phyloP scores from a whole-genome alignment of 2,797 vertebrate genomes.

The Chiroxiphia lanceolata region DNA sequence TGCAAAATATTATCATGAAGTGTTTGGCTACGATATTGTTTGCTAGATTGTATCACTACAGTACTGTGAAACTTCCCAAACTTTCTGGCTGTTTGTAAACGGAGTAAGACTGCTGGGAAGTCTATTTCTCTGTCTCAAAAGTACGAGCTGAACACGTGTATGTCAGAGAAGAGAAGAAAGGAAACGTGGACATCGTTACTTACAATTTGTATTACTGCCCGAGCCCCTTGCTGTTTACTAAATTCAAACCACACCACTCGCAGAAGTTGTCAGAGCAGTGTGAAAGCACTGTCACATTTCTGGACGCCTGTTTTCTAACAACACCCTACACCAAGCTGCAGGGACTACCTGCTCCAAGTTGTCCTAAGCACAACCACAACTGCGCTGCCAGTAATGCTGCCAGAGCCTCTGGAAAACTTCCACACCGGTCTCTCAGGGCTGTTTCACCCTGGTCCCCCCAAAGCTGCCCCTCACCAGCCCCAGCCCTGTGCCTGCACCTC shows the following conservation, averaged over 20 bases:
- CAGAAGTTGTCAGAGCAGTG: background rate
- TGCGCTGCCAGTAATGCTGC: background rate
- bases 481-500: background rate
- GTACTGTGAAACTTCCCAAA: conserved; percentile 61
- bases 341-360: background rate
- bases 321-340: background rate
- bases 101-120: background rate
- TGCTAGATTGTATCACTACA: background rate
- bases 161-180: background rate
- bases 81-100: background rate
- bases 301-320: background rate
- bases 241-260: background rate
- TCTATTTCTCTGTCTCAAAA: background rate
- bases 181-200: background rate
- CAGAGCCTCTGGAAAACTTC: background rate
- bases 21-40: background rate
- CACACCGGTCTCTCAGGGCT: background rate
- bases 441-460: background rate
- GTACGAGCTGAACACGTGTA: background rate
- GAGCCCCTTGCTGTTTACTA: background rate
- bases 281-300: background rate
- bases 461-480: background rate
- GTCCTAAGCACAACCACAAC: background rate
- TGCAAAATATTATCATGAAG: background rate
- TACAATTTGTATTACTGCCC: background rate